These are phyloP conservation scores for Cephalopachus bancanus DNA, from an alignment of 2,797 vertebrate species.

Conservation along the genomic window DNA sequence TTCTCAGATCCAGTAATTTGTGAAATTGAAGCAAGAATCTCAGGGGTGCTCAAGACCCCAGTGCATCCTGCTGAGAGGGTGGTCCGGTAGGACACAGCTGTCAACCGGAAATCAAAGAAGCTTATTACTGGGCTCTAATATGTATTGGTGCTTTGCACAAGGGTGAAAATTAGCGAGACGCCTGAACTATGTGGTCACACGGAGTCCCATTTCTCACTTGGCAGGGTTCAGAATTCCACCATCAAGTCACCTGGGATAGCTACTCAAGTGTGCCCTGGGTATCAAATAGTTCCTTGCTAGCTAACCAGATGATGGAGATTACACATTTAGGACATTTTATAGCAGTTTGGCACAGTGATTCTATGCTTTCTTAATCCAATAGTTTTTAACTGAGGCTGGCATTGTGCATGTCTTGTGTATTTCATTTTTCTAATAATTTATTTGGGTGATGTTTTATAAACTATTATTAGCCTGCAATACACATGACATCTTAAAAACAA, in stretches of 20 bases:
- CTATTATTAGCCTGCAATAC: not conserved
- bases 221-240: not conserved
- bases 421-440: not conserved
- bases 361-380: not conserved
- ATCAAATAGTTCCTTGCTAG: not conserved
- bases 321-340: not conserved
- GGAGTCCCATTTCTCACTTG: not conserved
- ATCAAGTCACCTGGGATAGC: not conserved
- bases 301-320: not conserved
- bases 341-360: not conserved
- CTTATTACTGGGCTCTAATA: not conserved
- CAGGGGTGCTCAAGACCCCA: not conserved
- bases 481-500: not conserved
- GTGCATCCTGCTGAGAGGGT: not conserved
- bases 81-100: not conserved
- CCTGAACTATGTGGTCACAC: accelerated
- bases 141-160: not conserved
- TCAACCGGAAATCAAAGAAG: not conserved
- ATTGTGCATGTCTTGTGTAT: not conserved
- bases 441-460: constrained; percentile 47
- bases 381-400: not conserved
- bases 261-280: not conserved
- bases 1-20: not conserved
- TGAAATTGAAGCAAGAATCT: not conserved
- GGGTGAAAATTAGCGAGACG: not conserved